Conservation (phyloP, 2,797 vertebrate genomes). For the Martes flavigula region DNA sequence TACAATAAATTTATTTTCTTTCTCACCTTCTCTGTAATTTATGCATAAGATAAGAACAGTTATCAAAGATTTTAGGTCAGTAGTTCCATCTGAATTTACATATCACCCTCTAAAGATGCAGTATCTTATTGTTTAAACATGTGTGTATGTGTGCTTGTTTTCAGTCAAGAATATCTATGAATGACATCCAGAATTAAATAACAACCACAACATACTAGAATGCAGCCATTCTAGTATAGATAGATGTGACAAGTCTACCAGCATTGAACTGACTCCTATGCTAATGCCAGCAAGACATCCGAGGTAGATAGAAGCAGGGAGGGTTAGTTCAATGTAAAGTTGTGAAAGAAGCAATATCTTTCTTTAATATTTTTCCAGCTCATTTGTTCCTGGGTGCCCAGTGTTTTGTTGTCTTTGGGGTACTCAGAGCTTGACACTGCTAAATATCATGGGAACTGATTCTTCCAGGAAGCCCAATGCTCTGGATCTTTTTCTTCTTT, state of each 20-base stretch:
- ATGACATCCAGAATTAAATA: slow-evolving; percentile 32
- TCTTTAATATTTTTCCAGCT: not conserved
- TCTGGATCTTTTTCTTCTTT: not conserved
- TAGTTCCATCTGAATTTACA: slow-evolving; percentile 17
- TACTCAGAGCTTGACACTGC: not conserved
- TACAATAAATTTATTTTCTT: not conserved
- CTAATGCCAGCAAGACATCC: not conserved
- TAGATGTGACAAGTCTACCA: not conserved
- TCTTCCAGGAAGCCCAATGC: not conserved
- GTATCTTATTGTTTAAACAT: slow-evolving; percentile 11
- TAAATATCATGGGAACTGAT: not conserved
- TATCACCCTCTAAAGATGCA: slow-evolving; percentile 8
- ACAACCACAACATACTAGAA: not conserved
- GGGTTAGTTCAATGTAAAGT: not conserved
- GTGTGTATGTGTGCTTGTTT: not conserved
- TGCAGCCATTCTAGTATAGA: not conserved
- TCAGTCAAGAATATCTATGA: not conserved
- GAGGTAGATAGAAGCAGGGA: not conserved
- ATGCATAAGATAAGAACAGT: not conserved
- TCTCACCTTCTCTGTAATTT: not conserved
- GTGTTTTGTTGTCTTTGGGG: not conserved
- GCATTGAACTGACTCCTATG: not conserved
- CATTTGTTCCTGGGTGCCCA: slow-evolving; percentile 1
- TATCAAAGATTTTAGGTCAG: slow-evolving; percentile 9
- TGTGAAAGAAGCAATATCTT: not conserved